A percentile compares a stretch with the other conserved stretches of the same genome.
These are phyloP conservation scores for Teinopalpus imperialis DNA, from an alignment of 2,888 invertebrate species.

Conservation along the genomic window DNA sequence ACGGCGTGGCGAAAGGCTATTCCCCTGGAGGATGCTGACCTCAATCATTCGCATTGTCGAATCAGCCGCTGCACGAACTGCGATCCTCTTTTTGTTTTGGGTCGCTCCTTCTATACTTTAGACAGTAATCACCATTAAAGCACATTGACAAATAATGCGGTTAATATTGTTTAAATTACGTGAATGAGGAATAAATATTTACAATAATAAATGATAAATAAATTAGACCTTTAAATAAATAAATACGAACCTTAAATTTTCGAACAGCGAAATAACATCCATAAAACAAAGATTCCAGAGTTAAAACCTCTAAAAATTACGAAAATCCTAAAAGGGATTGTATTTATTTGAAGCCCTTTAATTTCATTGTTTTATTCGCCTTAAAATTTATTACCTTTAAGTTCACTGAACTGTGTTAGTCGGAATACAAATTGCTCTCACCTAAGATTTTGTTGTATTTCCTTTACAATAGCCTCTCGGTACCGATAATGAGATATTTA, in stretches of 20 bases:
- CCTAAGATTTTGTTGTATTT: constrained; percentile 25
- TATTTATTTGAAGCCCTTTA: constrained; percentile 21
- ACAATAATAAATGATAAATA: too few relatives aligned
- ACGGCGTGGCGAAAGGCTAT: too few relatives aligned
- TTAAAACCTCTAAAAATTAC: constrained; percentile 20
- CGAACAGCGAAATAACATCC: constrained; percentile 12
- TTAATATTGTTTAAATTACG: too few relatives aligned
- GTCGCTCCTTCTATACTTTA: too few relatives aligned
- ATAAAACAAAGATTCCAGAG: constrained; percentile 7
- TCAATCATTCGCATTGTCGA: too few relatives aligned
- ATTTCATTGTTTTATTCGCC: constrained; percentile 21
- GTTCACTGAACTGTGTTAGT: constrained; percentile 21
- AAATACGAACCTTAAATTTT: background rate
- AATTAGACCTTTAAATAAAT: too few relatives aligned
- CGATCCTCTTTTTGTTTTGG: too few relatives aligned
- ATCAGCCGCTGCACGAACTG: too few relatives aligned
- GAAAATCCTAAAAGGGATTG: constrained; percentile 23
- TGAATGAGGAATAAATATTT: too few relatives aligned
- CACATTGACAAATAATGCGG: too few relatives aligned
- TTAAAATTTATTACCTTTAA: constrained; percentile 26
- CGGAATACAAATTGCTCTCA: constrained; percentile 27
- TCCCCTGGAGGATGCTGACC: too few relatives aligned
- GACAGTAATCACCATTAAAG: too few relatives aligned
- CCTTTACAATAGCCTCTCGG: constrained; percentile 12
- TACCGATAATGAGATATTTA: constrained; percentile 6